phyloP scores from a whole-genome alignment of 2,797 vertebrate species.

The Triplophysa bombifrons region DNA sequence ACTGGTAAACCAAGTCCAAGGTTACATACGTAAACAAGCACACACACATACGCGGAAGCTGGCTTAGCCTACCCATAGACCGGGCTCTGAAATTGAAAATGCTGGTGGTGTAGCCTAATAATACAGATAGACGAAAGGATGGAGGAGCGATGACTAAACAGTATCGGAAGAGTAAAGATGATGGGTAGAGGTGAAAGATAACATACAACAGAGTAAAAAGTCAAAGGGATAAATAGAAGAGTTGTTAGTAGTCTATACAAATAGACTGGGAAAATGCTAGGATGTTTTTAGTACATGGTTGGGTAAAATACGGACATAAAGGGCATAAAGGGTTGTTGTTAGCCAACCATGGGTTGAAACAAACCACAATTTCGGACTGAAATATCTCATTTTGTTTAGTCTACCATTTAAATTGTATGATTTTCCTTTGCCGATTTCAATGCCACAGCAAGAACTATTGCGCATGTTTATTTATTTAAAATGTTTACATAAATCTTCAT shows the following conservation, averaged over 20 bases:
- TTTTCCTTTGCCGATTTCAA: too few relatives aligned
- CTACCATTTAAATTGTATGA: too few relatives aligned
- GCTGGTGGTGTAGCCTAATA: neutral
- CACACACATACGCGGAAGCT: neutral
- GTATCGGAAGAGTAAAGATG: neutral
- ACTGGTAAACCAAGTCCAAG: constrained; percentile 52
- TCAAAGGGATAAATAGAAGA: neutral
- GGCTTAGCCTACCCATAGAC: constrained; percentile 16
- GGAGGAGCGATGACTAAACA: neutral
- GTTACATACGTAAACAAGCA: constrained; percentile 38
- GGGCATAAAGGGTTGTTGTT: too few relatives aligned
- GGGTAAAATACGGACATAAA: too few relatives aligned
- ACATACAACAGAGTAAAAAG: constrained; percentile 2
- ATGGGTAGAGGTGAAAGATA: neutral
- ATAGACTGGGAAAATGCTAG: too few relatives aligned
- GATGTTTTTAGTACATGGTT: too few relatives aligned
- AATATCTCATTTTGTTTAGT: too few relatives aligned
- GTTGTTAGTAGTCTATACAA: neutral
- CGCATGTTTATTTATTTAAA: too few relatives aligned
- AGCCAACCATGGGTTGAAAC: too few relatives aligned
- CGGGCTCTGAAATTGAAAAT: neutral
- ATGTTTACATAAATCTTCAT: too few relatives aligned
- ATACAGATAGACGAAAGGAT: neutral
- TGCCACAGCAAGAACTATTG: too few relatives aligned
- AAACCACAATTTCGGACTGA: too few relatives aligned